A percentile compares a stretch with the other conserved stretches of the same genome.
These are phyloP conservation scores for Cyrtorhinus lividipennis DNA, from an alignment of 1,140 invertebrate species.

Conservation along the genomic window DNA sequence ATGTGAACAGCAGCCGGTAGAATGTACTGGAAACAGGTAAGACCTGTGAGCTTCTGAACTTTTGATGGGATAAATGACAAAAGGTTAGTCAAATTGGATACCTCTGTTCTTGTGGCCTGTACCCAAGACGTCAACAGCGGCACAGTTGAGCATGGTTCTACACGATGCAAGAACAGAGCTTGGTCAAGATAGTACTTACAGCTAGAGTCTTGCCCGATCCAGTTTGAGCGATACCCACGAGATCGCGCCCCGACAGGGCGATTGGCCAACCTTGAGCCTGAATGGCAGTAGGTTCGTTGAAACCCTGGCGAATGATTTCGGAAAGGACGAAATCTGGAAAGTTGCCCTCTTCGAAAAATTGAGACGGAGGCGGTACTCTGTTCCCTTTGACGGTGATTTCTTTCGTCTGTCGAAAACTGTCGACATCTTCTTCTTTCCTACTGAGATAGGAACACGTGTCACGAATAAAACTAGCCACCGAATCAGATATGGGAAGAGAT, in stretches of 20 bases:
- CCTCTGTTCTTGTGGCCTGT: constrained; percentile 35
- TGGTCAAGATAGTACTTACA: no score
- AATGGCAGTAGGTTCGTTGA: constrained; percentile 74
- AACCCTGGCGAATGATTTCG: constrained; percentile 70
- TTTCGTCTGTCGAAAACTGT: constrained; percentile 51
- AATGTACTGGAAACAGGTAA: constrained; percentile 35
- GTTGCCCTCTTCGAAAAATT: constrained; percentile 75
- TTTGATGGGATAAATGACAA: constrained; percentile 84
- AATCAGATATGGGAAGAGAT: background rate
- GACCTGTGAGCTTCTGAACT: no score
- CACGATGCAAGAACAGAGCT: no score
- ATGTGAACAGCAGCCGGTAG: constrained; percentile 59
- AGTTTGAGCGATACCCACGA: constrained; percentile 94
- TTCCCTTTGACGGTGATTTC: constrained; percentile 79
- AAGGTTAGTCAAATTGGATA: constrained; percentile 86
- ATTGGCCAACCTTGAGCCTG: constrained; percentile 88
- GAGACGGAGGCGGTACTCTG: constrained; percentile 68
- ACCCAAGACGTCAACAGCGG: background rate
- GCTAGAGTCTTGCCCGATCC: constrained; percentile 85
- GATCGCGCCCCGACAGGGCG: constrained; percentile 76
- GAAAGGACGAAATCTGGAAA: constrained; percentile 71
- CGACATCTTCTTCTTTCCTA: constrained; percentile 47
- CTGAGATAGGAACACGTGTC: no score
- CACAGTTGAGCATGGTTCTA: no score
- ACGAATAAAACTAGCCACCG: constrained; percentile 5